These are phyloP conservation scores for Danio jaintianensis DNA, from an alignment of 2,797 vertebrate genomes.

Conservation along the genomic window DNA sequence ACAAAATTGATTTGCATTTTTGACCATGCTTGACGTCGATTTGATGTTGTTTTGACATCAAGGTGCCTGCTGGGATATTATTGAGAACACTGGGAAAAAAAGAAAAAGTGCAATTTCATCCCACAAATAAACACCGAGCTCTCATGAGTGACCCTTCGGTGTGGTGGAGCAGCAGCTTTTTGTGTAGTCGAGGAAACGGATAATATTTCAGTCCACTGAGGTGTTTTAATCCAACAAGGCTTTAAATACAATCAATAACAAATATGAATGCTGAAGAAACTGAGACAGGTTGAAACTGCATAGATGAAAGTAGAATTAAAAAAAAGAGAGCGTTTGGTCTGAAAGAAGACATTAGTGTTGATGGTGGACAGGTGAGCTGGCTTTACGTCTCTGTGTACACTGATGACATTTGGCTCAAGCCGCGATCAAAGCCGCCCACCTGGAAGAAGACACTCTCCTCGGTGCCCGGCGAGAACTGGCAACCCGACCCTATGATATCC, in stretches of 20 bases:
- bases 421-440: constrained; percentile 91
- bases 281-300: background rate
- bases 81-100: constrained; percentile 18
- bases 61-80: background rate
- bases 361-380: background rate
- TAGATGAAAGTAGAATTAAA: background rate
- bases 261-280: background rate
- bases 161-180: constrained; percentile 43
- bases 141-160: constrained; percentile 19
- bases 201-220: constrained; percentile 32
- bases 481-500: constrained; percentile 83
- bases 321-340: background rate
- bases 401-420: constrained; percentile 92
- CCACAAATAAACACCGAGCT: constrained; percentile 39
- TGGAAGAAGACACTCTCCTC: constrained; percentile 94
- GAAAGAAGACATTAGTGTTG: background rate
- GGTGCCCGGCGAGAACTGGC: constrained; percentile 81
- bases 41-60: too few species aligned
- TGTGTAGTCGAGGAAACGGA: background rate
- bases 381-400: constrained; percentile 94
- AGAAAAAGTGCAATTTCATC: constrained; percentile 34
- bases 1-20: too few species aligned
- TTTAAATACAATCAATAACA: background rate
- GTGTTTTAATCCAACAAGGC: constrained; percentile 7
- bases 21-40: too few species aligned